Evolutionary conservation across 1,140 invertebrate species (phyloP).

Genomic region (Tetramorium simillimum): DNA sequence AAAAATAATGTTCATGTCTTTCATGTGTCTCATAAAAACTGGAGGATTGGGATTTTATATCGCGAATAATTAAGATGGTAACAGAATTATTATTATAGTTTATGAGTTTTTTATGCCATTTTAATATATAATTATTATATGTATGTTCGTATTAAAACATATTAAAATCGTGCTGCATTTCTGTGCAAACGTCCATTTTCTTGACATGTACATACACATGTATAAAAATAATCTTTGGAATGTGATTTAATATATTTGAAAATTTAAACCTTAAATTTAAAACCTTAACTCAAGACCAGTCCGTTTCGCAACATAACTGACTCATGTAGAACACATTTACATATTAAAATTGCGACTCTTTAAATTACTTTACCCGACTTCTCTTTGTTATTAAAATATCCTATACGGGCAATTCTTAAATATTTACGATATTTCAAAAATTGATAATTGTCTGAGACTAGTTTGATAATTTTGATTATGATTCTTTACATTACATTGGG

Average conservation of each 20-base stretch:
- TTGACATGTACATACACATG: neutral
- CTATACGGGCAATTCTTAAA: neutral
- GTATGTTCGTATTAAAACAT: neutral
- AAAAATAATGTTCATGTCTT: neutral
- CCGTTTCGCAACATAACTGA: neutral
- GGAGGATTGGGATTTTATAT: neutral
- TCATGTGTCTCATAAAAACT: neutral
- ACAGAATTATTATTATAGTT: neutral
- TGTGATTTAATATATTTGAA: neutral
- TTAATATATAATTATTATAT: too few species aligned
- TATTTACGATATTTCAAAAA: neutral
- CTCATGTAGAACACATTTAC: neutral
- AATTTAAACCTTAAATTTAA: neutral
- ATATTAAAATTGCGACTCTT: neutral
- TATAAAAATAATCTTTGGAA: neutral
- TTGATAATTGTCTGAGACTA: too few species aligned
- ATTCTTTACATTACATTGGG: neutral
- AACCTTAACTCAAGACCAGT: neutral
- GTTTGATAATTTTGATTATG: neutral
- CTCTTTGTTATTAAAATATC: neutral
- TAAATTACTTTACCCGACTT: neutral
- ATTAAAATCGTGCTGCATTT: neutral
- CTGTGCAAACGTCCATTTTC: neutral
- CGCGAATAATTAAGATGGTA: neutral
- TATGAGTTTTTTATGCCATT: neutral